Base-by-base conservation (phyloP, 2,888 invertebrate genomes). In the Lepidochrysops patricia region DNA sequence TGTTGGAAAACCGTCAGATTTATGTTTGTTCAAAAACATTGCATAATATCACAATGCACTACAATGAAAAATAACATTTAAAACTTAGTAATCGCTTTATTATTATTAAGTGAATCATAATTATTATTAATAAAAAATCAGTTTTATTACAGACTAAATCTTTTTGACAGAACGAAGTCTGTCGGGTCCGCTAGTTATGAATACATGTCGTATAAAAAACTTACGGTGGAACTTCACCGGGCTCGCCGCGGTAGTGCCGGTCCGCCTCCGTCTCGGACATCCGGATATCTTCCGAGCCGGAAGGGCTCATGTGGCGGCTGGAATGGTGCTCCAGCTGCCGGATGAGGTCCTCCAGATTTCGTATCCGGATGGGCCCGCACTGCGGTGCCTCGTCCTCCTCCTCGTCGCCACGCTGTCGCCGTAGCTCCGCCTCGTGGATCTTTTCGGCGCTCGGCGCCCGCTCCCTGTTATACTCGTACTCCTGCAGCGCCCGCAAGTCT, bases 231-330 rank as follows among this genome's bases (percentile, higher is more conserved):
- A 83, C 78, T 35, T 87, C 86, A 6, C 74, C 77, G n/a, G 58
- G 58, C 59, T 96, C 96, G 84, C 95, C 91, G 86, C 96, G 91
- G 84, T 95, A 96, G 83, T 95, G 96, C 61, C 97, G 92, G 80
- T 97, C 97, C 58, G 94, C 94, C 80, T 97, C 97, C 58, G 95
- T 94, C 84, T 97, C 97, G 61, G 96, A 96, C 92, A 95, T 94
- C 68, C 94, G 87, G 75, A 97, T 96, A 75, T 97, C 97, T 79
- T 97, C 97, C 15, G 96, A 96, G 63, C 96, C 97, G 69, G 95
- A 95, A 57, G 97, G 97, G 76, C 96, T 96, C 94, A 96, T 95
- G 83, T 96, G 96, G 23, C 96, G 90, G 64, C 93, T 91, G 69
- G 96, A 94, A 80, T 96, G 96, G 78, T 96, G 95, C 80, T 96